These are phyloP conservation scores for Pseudochaenichthys georgianus DNA, from an alignment of 2,797 vertebrate genomes.

Conservation along the genomic window DNA sequence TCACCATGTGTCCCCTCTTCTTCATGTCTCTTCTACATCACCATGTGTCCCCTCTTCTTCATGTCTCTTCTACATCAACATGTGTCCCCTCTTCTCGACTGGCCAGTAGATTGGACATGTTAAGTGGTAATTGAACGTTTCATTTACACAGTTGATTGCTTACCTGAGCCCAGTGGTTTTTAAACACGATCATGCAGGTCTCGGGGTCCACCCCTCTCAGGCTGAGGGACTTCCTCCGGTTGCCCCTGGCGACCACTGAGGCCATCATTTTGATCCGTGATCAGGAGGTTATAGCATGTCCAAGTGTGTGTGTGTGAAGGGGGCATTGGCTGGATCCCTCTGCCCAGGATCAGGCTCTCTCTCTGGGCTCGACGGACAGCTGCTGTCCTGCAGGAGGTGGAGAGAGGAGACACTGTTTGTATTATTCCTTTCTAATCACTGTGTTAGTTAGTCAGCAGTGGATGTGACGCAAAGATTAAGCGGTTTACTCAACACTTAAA, in stretches of 20 bases:
- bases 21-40: too few relatives aligned
- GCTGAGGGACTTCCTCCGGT: conserved; percentile 85
- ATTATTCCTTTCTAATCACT: too few relatives aligned
- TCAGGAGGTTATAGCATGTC: conserved; percentile 60
- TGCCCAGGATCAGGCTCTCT: conserved; percentile 31
- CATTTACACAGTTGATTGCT: not conserved
- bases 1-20: too few relatives aligned
- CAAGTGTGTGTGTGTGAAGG: not conserved
- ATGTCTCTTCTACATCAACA: too few relatives aligned
- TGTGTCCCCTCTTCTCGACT: too few relatives aligned
- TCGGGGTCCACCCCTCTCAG: conserved; percentile 94
- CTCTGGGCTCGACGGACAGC: conserved; percentile 6
- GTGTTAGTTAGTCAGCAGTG: too few relatives aligned
- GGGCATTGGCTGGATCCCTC: conserved; percentile 10
- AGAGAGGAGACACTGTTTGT: not conserved
- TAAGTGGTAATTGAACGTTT: too few relatives aligned
- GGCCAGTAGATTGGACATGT: too few relatives aligned
- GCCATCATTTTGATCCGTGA: conserved; percentile 85
- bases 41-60: too few relatives aligned
- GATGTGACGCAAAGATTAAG: too few relatives aligned
- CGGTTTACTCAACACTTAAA: too few relatives aligned
- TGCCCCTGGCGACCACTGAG: conserved; percentile 85
- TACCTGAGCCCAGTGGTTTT: conserved; percentile 93
- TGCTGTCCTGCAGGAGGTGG: conserved; percentile 26
- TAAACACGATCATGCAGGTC: conserved; percentile 98